These are phyloP conservation scores for Cygnus buccinator DNA, from an alignment of 2,113 vertebrate species.

Conservation along the genomic window DNA sequence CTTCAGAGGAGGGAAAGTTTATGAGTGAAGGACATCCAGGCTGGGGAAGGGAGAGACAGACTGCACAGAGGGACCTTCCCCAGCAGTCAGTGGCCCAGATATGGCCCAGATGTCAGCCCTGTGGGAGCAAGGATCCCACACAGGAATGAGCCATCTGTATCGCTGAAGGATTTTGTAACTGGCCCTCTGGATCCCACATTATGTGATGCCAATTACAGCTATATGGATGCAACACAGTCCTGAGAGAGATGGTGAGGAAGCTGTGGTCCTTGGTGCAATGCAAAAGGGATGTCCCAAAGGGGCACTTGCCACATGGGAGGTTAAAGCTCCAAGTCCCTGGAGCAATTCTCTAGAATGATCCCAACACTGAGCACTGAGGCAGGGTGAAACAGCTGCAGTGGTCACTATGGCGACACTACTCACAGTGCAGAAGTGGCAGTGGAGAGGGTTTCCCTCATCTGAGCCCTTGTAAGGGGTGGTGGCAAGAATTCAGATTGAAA, in stretches of 20 bases:
- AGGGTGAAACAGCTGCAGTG: background rate
- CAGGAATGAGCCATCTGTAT: background rate
- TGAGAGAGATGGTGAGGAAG: background rate
- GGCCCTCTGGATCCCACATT: background rate
- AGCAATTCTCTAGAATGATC: background rate
- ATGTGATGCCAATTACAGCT: background rate
- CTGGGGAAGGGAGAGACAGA: background rate
- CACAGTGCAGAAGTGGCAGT: fast-evolving
- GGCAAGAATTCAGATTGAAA: background rate
- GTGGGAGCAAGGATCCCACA: background rate
- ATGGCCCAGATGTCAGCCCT: background rate
- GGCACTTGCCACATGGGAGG: background rate
- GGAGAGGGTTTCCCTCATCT: background rate
- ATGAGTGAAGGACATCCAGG: background rate
- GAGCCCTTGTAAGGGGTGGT: background rate
- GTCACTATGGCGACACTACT: background rate
- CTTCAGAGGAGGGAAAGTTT: background rate
- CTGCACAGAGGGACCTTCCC: background rate
- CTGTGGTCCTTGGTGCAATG: background rate
- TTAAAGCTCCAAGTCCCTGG: background rate
- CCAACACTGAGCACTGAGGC: background rate
- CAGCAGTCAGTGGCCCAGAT: background rate
- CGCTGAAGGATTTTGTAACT: background rate
- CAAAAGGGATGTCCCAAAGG: background rate
- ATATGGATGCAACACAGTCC: background rate